Evolutionary conservation across 2,888 invertebrate species (phyloP).

Genomic region (Apamea epomidion): DNA sequence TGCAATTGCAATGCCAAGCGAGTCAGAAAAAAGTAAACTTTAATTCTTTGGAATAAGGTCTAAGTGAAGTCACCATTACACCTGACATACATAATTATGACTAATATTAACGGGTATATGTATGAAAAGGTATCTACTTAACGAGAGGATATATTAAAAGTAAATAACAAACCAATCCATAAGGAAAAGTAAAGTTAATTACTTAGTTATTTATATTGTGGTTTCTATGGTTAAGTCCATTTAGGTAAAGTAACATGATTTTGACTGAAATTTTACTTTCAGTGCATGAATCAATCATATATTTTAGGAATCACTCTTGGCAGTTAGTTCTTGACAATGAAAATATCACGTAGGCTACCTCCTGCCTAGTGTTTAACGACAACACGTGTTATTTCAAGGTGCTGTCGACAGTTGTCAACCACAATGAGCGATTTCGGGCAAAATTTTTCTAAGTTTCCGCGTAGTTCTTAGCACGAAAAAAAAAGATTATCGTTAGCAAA

Average conservation of each 20-base stretch:
- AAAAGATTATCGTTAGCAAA: not conserved
- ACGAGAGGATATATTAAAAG: not conserved
- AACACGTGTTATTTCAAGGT: slow-evolving; percentile 4
- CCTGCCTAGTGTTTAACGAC: slow-evolving; percentile 8
- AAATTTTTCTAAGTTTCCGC: not conserved
- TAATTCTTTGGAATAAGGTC: slow-evolving; percentile 6
- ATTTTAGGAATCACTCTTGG: slow-evolving; percentile 12
- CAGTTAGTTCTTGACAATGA: slow-evolving; percentile 12
- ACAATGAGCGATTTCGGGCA: slow-evolving; percentile 19
- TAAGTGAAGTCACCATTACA: not conserved
- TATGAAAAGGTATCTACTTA: not conserved
- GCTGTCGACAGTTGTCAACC: slow-evolving; percentile 1
- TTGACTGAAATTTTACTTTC: slow-evolving; percentile 3
- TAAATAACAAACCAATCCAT: not conserved
- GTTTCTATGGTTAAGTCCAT: not conserved
- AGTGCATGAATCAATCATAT: slow-evolving; percentile 7
- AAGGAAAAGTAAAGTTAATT: slow-evolving; percentile 1
- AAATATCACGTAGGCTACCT: not conserved
- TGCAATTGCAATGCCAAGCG: not conserved
- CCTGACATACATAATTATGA: not conserved
- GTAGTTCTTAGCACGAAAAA: not conserved
- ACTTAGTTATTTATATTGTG: not conserved
- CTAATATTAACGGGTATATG: not conserved
- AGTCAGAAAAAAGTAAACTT: not conserved
- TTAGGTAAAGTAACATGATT: not conserved